Conservation (phyloP, 2,888 invertebrate species). For the Zhuqinia jingwanae region DNA sequence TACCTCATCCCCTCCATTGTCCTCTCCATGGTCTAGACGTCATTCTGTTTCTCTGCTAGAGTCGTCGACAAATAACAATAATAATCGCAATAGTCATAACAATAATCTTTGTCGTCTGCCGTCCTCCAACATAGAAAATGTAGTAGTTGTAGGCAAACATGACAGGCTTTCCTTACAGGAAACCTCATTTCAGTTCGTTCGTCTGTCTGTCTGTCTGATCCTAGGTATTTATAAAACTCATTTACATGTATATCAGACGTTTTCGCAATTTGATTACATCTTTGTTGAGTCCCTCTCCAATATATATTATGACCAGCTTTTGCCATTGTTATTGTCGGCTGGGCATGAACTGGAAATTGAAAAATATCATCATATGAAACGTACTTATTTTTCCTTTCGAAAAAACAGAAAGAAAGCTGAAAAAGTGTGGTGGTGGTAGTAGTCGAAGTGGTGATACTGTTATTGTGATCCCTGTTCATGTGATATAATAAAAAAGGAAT, state of each 20-base stretch:
- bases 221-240: neutral
- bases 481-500: neutral
- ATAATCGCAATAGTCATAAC: slow-evolving; percentile 18
- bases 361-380: neutral
- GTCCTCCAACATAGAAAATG: neutral
- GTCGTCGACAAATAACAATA: slow-evolving; percentile 14
- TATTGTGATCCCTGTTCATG: slow-evolving; percentile 22
- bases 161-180: neutral
- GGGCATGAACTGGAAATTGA: slow-evolving; percentile 30
- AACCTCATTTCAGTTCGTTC: neutral
- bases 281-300: neutral
- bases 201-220: neutral
- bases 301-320: neutral
- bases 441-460: neutral
- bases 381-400: neutral
- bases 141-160: neutral
- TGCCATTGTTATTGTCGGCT: slow-evolving; percentile 7
- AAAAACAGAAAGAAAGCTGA: neutral
- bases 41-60: slow-evolving; percentile 24
- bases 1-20: neutral
- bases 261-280: neutral
- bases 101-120: slow-evolving; percentile 21
- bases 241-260: neutral
- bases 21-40: neutral
- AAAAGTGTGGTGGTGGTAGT: neutral